Percentiles rank a stretch among this genome's conserved stretches.
Conservation (phyloP, 1,140 invertebrate species). For the Meloidogyne exigua region DNA sequence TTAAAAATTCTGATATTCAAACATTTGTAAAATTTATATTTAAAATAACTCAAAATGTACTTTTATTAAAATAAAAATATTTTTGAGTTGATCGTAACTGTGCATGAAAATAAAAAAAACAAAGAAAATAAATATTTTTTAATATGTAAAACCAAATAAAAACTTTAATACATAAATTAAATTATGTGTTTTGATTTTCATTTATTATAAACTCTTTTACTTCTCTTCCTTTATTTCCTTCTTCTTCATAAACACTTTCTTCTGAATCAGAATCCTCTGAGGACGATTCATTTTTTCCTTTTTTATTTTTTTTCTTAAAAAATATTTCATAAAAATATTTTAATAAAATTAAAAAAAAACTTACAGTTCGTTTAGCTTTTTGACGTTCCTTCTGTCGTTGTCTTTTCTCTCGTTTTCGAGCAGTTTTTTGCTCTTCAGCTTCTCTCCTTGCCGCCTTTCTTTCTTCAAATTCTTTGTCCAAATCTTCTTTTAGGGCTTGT, state of each 20-base stretch:
- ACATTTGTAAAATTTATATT: too few species aligned
- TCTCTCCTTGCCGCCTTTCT: slow-evolving; percentile 27
- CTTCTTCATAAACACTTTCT: not conserved
- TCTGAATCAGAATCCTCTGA: not conserved
- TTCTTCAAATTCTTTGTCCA: slow-evolving; percentile 51
- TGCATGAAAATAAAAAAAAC: too few species aligned
- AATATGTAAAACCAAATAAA: too few species aligned
- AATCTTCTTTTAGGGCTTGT: slow-evolving; percentile 46
- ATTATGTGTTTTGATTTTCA: too few species aligned
- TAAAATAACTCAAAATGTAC: too few species aligned
- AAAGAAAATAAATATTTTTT: too few species aligned
- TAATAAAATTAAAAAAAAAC: not conserved
- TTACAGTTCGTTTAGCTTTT: slow-evolving; percentile 28
- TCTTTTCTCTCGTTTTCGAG: slow-evolving; percentile 44
- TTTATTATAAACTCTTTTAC: not conserved
- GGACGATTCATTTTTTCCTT: not conserved
- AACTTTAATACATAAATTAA: too few species aligned
- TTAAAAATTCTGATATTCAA: too few species aligned
- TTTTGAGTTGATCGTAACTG: too few species aligned
- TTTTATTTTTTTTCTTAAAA: not conserved
- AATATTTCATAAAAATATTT: not conserved
- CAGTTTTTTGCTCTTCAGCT: slow-evolving; percentile 38
- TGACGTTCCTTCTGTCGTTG: slow-evolving; percentile 31
- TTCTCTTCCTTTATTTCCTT: not conserved
- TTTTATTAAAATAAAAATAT: too few species aligned